Base-by-base conservation (phyloP, 2,113 vertebrate genomes). In the Anser cygnoides region DNA sequence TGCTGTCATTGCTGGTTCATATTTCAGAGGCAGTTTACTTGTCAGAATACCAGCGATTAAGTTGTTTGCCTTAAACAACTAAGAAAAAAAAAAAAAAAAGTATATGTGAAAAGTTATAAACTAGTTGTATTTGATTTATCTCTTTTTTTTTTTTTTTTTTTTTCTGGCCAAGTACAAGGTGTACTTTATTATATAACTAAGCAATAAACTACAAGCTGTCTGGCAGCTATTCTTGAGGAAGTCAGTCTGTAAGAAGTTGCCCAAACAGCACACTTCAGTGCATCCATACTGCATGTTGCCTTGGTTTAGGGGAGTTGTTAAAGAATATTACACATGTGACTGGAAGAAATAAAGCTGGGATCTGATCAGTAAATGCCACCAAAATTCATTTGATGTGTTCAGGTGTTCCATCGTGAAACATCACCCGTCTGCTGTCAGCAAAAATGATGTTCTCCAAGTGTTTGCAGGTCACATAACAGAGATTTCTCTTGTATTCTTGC, bases 281-380 rank as follows among this genome's bases (percentile, higher is more conserved):
- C 33, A 33, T 22, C 16, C 6, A 10, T 37, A 20, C 63, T 70
- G 28, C 11, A 31, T 44, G 67, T 7, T 81, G 90, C 62, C 59
- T 78, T 15, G 4, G 26, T 83, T 84, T 1, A 1, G n/a, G 46
- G 46, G 90, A 79, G 86, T 6, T 0, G n/a, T 41, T 70, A 28
- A 61, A 79, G 25, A 75, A 14, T 23, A 57, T 90, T 95, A 67
- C 1, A 0, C 46, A 29, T 62, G 55, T 76, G 84, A 73, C 31
- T 57, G 37, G 67, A 85, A 78, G 79, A 83, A 72, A 73, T 80
- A 90, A 94, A 75, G 15, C 50, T 90, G 54, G 71, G 21, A 92
- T 81, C 39, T 52, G 65, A 49, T 79, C 80, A 96, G 71, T 91
- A 96, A 97, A 96, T 96, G 62, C 95, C 94, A 95, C 93, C 92